A percentile compares a stretch with the other conserved stretches of the same genome.
These are phyloP conservation scores for Toxotes chatareus DNA, from an alignment of 2,113 vertebrate species.

Conservation along the genomic window DNA sequence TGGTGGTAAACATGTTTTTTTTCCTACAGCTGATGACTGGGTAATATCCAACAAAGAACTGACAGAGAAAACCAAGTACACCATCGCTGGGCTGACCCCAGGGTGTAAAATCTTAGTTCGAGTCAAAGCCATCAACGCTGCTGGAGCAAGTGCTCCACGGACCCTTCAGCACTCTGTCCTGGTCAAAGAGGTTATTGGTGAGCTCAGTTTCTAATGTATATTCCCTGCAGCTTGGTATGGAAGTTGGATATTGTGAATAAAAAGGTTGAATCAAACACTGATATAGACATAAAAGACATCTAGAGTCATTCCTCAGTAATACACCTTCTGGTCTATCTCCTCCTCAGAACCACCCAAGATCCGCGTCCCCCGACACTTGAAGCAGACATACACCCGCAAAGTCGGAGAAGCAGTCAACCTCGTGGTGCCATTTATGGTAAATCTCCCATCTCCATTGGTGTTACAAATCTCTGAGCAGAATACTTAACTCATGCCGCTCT, in stretches of 20 bases:
- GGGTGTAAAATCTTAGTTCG: conserved; percentile 91
- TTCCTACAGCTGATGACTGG: conserved; percentile 89
- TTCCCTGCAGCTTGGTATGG: background rate
- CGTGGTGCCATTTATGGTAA: conserved; percentile 96
- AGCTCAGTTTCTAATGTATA: conserved; percentile 49
- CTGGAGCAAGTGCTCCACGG: conserved; percentile 90
- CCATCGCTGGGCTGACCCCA: conserved; percentile 89
- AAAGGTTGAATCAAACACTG: background rate
- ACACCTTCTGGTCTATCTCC: background rate
- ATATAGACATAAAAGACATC: background rate
- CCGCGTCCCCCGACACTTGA: conserved; percentile 94
- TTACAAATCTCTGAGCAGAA: background rate
- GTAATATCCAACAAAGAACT: conserved; percentile 88
- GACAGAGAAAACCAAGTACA: conserved; percentile 94
- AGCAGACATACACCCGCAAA: conserved; percentile 93
- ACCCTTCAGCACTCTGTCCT: conserved; percentile 91
- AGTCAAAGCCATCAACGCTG: conserved; percentile 93
- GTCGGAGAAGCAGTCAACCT: conserved; percentile 97
- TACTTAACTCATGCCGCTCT: background rate
- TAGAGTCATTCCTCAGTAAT: background rate
- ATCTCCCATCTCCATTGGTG: background rate
- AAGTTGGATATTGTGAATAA: background rate
- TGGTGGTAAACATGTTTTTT: background rate
- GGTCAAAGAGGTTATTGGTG: conserved; percentile 96
- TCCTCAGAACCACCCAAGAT: conserved; percentile 94